Evolutionary conservation across 2,113 vertebrate genomes (phyloP).

Genomic region (Murina feae): DNA sequence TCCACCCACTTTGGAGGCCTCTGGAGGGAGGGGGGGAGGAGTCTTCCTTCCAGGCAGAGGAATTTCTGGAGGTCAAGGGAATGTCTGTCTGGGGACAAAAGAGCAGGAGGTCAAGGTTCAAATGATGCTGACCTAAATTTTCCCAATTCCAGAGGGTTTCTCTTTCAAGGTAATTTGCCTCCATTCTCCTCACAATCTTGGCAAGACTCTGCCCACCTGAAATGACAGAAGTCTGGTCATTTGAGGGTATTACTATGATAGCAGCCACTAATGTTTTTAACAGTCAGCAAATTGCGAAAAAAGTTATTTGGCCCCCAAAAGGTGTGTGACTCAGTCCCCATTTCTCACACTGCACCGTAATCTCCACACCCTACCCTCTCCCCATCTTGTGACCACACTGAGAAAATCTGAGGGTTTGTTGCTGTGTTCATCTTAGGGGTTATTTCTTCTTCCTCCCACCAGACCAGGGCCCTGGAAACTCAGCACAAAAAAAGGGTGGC

Average conservation of each 20-base stretch:
- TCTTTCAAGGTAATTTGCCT: neutral
- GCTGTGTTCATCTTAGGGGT: neutral
- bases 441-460: neutral
- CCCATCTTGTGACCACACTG: neutral
- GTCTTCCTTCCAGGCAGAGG: neutral
- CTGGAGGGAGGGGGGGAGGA: neutral
- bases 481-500: neutral
- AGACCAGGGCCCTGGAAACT: neutral
- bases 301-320: neutral
- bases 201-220: neutral
- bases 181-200: neutral
- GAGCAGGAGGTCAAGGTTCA: slow-evolving; percentile 30
- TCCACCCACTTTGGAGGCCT: slow-evolving; percentile 40
- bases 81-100: neutral
- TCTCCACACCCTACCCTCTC: neutral
- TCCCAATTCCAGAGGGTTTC: neutral
- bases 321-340: neutral
- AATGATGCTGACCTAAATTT: slow-evolving; percentile 39
- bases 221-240: neutral
- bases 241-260: neutral
- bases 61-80: slow-evolving; percentile 63
- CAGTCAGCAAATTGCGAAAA: neutral
- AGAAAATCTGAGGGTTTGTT: neutral
- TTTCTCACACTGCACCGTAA: neutral
- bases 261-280: neutral